Conservation (phyloP, 2,888 invertebrate species). For the Agrilus mali region DNA sequence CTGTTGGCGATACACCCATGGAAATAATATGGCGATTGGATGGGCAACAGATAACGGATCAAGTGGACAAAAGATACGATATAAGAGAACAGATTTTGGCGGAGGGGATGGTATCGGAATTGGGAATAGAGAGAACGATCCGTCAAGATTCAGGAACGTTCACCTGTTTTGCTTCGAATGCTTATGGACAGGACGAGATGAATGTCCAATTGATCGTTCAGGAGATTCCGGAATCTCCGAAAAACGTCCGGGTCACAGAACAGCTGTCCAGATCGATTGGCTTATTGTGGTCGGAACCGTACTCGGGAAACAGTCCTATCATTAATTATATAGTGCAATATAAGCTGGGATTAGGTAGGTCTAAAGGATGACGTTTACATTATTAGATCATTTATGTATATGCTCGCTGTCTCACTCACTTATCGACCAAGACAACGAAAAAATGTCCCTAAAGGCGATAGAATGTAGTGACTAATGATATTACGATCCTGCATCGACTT, state of each 20-base stretch:
- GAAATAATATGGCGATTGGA: conserved; percentile 75
- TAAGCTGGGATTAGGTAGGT: conserved; percentile 65
- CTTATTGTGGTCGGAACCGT: conserved; percentile 81
- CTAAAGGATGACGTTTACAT: background rate
- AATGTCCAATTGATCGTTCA: conserved; percentile 82
- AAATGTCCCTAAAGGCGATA: too few relatives aligned
- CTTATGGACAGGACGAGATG: conserved; percentile 84
- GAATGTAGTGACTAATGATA: too few relatives aligned
- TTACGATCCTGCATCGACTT: too few relatives aligned
- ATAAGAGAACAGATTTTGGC: conserved; percentile 65
- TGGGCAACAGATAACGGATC: conserved; percentile 61
- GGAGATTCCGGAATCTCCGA: conserved; percentile 83
- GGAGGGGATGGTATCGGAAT: conserved; percentile 72
- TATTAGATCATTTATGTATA: background rate
- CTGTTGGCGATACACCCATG: conserved; percentile 77
- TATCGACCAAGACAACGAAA: background rate
- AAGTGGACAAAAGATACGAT: conserved; percentile 61
- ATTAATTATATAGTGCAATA: conserved; percentile 82
- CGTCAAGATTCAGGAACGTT: conserved; percentile 82
- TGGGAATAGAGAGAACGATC: conserved; percentile 73
- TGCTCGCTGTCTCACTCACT: background rate
- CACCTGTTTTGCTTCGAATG: conserved; percentile 77
- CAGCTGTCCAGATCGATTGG: conserved; percentile 74
- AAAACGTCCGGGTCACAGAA: conserved; percentile 72
- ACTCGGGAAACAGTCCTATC: conserved; percentile 80